Evolutionary conservation across 2,113 vertebrate genomes (phyloP), one percentile per base, ranked within the genome.

Genomic region (Antigone vipio): DNA sequence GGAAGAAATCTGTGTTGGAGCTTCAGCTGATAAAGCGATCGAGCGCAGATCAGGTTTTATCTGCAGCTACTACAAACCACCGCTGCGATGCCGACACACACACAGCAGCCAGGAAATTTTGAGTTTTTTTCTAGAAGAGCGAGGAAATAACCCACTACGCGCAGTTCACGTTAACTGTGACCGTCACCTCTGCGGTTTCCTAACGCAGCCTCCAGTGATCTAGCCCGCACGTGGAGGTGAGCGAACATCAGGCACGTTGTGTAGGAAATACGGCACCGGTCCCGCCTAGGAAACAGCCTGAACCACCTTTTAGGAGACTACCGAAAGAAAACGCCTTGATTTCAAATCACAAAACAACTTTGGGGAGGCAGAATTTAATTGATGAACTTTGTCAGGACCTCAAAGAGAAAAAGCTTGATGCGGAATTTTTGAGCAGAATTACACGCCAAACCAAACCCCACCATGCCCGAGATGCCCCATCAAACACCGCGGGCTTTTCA

Each of bases 111-210:
- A 7, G 40, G 52, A 12, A 20, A n/a, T 19, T 9, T 2, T 2
- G 30, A 29, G 47, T 2, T 27, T 27, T 44, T 16, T 78, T 34
- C 35, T 34, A 14, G 35, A 29, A 35, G 12, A 47, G 17, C 2
- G 10, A 45, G 40, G 72, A 40, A 88, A 27, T 8, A 35, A 40
- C 11, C 26, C 16, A 4, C 56, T 2, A 11, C 1, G 4, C 2
- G 0, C 27, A 20, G 58, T 9, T 56, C 12, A 4, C 15, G 0
- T 12, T 0, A n/a, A 32, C 26, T 3, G 66, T 1, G 18, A 20
- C 22, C 52, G 16, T 20, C 72, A 40, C 50, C 58, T 8, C 12
- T 2, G 78, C 2, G 22, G 52, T 10, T 63, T 63, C 56, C 32
- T 16, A 52, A 38, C 40, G 34, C 32, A 15, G 23, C 26, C 75